Evolutionary conservation across 2,113 vertebrate genomes (phyloP).

Genomic region (Stomatorhinus ivindoensis): DNA sequence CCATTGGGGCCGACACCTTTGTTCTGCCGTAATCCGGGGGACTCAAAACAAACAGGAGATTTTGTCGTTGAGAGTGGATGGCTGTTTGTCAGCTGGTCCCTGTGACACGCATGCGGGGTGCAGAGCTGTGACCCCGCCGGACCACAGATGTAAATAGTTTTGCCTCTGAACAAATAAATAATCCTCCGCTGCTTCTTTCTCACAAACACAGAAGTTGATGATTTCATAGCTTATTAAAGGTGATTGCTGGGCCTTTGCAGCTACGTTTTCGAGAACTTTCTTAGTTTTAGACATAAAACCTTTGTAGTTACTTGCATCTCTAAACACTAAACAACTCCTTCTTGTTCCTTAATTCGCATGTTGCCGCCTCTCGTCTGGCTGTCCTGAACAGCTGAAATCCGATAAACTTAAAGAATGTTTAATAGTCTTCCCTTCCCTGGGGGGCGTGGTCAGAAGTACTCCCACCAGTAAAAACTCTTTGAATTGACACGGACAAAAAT

Average conservation of each 20-base stretch:
- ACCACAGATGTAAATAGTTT: conserved; percentile 6
- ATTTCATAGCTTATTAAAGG: background rate
- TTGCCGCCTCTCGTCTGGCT: background rate
- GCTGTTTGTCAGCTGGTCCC: conserved; percentile 28
- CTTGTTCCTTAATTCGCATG: background rate
- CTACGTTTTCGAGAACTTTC: background rate
- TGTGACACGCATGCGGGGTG: conserved; percentile 5
- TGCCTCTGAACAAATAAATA: background rate
- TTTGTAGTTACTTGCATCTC: background rate
- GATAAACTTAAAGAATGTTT: background rate
- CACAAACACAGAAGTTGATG: background rate
- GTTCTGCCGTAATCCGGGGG: conserved; percentile 37
- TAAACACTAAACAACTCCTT: background rate
- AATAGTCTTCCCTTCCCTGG: background rate
- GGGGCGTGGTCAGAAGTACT: background rate
- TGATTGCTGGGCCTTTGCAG: background rate
- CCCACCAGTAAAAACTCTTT: conserved; percentile 12
- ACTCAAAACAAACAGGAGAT: conserved; percentile 26
- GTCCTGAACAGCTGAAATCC: background rate
- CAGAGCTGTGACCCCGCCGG: background rate
- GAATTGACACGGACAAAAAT: conserved; percentile 22
- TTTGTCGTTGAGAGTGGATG: conserved; percentile 5
- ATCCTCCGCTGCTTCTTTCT: background rate
- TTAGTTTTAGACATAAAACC: background rate
- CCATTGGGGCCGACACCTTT: conserved; percentile 14